Percentiles rank a stretch among this genome's conserved stretches.
Evolutionary conservation across 2,888 invertebrate genomes (phyloP).

Genomic region (Patella pellucida): DNA sequence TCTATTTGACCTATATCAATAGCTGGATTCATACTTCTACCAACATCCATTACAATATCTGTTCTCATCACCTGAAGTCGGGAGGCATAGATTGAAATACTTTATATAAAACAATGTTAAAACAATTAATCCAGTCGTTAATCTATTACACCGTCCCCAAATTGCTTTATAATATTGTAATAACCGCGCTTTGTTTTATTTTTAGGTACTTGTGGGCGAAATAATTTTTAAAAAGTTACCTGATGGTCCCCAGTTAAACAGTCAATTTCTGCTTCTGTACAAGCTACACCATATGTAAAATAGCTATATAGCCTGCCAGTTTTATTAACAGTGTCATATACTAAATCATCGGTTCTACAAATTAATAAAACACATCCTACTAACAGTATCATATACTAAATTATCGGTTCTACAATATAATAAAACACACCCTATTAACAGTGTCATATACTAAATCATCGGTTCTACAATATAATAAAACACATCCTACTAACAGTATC

Average conservation of each 20-base stretch:
- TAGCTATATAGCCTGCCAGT: conserved; percentile 85
- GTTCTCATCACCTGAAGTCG: conserved; percentile 46
- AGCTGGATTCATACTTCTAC: conserved; percentile 58
- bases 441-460: conserved; percentile 45
- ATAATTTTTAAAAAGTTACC: conserved; percentile 71
- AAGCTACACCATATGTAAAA: conserved; percentile 87
- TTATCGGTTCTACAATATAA: too few species aligned
- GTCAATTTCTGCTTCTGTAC: conserved; percentile 92
- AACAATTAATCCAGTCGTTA: too few species aligned
- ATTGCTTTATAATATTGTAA: too few species aligned
- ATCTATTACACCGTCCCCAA: too few species aligned
- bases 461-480: conserved; percentile 33
- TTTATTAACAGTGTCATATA: conserved; percentile 70
- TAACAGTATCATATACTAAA: too few species aligned
- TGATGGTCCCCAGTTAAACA: conserved; percentile 94
- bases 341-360: conserved; percentile 44
- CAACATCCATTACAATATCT: conserved; percentile 63
- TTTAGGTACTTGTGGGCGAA: too few species aligned
- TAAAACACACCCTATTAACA: conserved; percentile 66
- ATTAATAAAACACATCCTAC: too few species aligned
- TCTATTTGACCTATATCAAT: conserved; percentile 64
- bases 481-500: too few species aligned
- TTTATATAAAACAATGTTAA: too few species aligned
- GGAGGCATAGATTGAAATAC: too few species aligned
- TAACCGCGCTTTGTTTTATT: too few species aligned